Conservation (phyloP, 2,888 invertebrate species). For the Drosophila mayaguana region DNA sequence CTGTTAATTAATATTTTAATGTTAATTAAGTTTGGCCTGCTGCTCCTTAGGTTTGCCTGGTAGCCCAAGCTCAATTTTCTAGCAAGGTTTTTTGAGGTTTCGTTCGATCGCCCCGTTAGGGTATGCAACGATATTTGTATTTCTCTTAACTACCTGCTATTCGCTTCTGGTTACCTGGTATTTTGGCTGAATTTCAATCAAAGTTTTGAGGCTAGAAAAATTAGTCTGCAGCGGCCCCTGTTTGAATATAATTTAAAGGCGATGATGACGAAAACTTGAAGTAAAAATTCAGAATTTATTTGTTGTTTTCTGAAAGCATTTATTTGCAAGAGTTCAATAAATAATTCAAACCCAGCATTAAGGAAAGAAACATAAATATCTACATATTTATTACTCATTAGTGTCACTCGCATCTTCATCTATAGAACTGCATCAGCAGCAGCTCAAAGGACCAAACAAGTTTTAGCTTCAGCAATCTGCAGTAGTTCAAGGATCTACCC, state of each 20-base stretch:
- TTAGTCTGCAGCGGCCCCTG: background rate
- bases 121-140: background rate
- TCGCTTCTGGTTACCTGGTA: slow-evolving; percentile 1
- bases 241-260: background rate
- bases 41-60: background rate
- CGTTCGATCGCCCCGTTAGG: background rate
- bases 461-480: background rate
- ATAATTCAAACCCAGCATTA: background rate
- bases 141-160: background rate
- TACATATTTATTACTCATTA: background rate
- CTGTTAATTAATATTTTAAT: background rate
- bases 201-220: background rate
- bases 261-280: background rate
- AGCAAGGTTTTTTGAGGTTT: background rate
- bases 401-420: background rate
- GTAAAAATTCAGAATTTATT: background rate
- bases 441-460: background rate
- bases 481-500: background rate
- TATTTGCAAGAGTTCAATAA: background rate
- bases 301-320: background rate
- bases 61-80: background rate
- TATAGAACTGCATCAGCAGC: background rate
- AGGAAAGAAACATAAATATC: background rate
- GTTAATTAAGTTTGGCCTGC: background rate
- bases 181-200: background rate